phyloP scores from a whole-genome alignment of 2,113 vertebrate genomes.

The Carettochelys insculpta region DNA sequence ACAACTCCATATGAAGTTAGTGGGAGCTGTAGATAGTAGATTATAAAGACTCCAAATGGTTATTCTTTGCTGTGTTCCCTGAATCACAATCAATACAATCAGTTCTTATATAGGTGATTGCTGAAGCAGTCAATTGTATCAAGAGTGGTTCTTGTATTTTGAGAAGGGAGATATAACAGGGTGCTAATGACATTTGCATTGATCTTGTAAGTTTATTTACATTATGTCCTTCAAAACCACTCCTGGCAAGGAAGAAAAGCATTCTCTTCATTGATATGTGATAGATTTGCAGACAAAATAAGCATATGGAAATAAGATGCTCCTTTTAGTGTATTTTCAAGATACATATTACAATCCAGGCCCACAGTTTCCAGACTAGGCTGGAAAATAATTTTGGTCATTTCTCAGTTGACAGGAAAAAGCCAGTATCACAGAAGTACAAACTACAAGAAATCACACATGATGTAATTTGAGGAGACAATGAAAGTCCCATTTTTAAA shows the following conservation, averaged over 20 bases:
- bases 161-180: background rate
- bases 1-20: background rate
- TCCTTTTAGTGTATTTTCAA: slow-evolving; percentile 16
- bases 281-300: slow-evolving; percentile 6
- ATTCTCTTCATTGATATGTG: slow-evolving; percentile 2
- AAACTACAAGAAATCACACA: background rate
- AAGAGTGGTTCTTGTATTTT: background rate
- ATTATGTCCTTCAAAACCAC: slow-evolving; percentile 10
- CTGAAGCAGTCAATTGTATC: slow-evolving; percentile 23
- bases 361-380: background rate
- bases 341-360: slow-evolving; percentile 35
- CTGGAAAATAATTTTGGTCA: background rate
- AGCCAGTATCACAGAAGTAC: background rate
- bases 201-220: background rate
- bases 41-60: background rate
- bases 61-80: slow-evolving; percentile 33
- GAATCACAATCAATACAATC: slow-evolving; percentile 39
- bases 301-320: background rate
- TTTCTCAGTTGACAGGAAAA: slow-evolving; percentile 7
- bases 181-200: background rate
- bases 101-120: background rate
- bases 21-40: background rate
- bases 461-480: slow-evolving; percentile 4
- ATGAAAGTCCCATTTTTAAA: background rate
- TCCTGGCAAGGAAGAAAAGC: slow-evolving; percentile 1